These are phyloP conservation scores for Anoncus sp. DNA, from an alignment of 2,888 invertebrate genomes.

Conservation along the genomic window DNA sequence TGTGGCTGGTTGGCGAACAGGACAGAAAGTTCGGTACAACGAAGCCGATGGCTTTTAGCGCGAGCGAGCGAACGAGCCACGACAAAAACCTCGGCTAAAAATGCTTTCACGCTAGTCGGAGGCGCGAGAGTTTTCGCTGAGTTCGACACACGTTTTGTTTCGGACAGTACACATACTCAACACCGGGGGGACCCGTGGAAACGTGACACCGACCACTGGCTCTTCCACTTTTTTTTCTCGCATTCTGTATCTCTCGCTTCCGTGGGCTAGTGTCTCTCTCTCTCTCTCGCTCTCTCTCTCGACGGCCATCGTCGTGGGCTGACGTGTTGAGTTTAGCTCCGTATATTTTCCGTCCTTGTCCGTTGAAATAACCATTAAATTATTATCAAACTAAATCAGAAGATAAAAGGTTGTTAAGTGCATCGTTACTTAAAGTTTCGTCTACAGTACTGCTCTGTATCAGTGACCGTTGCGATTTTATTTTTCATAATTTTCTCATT, in stretches of 20 bases:
- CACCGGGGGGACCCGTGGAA: conserved; percentile 12
- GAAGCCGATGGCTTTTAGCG: conserved; percentile 59
- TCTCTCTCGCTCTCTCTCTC: too few relatives aligned
- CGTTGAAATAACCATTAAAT: too few relatives aligned
- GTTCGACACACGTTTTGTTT: conserved; percentile 62
- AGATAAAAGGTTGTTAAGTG: too few relatives aligned
- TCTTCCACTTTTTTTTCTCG: conserved; percentile 26
- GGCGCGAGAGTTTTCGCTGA: conserved; percentile 53
- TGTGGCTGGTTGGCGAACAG: conserved; percentile 46
- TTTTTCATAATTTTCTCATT: too few relatives aligned
- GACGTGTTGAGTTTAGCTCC: too few relatives aligned
- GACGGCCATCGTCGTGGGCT: too few relatives aligned
- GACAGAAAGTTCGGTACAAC: conserved; percentile 57
- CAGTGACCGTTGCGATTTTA: too few relatives aligned
- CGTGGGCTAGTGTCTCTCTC: too few relatives aligned
- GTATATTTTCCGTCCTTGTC: too few relatives aligned
- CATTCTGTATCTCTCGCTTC: conserved; percentile 32
- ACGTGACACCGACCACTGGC: conserved; percentile 30
- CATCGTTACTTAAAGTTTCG: too few relatives aligned
- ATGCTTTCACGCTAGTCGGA: conserved; percentile 61
- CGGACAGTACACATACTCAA: conserved; percentile 35
- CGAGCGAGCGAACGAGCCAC: neutral
- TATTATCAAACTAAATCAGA: too few relatives aligned
- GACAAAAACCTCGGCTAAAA: conserved; percentile 55
- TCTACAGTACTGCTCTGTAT: too few relatives aligned